Conservation (phyloP, 2,888 invertebrate species). For the Ophion obscuratus region DNA sequence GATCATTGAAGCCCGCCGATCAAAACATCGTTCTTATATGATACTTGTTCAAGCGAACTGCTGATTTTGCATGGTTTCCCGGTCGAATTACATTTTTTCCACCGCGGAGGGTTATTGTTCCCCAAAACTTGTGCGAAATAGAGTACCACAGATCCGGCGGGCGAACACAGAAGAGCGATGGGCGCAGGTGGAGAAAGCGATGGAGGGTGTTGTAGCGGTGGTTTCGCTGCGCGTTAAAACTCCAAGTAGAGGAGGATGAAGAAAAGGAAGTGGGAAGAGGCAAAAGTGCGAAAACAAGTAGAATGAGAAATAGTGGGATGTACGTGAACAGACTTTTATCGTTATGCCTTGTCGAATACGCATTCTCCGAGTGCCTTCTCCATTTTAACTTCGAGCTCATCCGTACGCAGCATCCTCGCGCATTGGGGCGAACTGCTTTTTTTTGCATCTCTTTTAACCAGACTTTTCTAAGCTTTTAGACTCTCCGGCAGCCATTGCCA, state of each 20-base stretch:
- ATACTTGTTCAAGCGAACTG: background rate
- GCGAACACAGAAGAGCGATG: no score
- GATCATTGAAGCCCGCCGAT: background rate
- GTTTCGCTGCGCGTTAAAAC: constrained; percentile 10
- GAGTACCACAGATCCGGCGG: background rate
- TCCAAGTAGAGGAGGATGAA: background rate
- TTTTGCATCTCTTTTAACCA: background rate
- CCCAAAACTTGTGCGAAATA: background rate
- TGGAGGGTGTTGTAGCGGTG: background rate
- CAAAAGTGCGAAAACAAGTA: constrained; percentile 31
- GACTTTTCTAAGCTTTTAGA: constrained; percentile 25
- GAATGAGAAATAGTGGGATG: constrained; percentile 39
- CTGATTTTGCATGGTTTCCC: background rate
- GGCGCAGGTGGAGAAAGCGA: background rate
- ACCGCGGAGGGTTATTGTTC: background rate
- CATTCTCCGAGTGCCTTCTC: constrained; percentile 35
- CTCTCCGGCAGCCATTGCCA: constrained; percentile 11
- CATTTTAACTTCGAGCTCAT: constrained; percentile 26
- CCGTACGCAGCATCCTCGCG: constrained; percentile 24
- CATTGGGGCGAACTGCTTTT: background rate
- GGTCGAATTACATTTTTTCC: background rate
- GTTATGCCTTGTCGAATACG: constrained; percentile 40
- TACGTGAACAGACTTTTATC: constrained; percentile 50
- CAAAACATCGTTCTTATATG: background rate
- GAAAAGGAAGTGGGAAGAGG: constrained; percentile 3